Evolutionary conservation across 1,140 invertebrate genomes (phyloP).

Genomic region (Tenebrio molitor): DNA sequence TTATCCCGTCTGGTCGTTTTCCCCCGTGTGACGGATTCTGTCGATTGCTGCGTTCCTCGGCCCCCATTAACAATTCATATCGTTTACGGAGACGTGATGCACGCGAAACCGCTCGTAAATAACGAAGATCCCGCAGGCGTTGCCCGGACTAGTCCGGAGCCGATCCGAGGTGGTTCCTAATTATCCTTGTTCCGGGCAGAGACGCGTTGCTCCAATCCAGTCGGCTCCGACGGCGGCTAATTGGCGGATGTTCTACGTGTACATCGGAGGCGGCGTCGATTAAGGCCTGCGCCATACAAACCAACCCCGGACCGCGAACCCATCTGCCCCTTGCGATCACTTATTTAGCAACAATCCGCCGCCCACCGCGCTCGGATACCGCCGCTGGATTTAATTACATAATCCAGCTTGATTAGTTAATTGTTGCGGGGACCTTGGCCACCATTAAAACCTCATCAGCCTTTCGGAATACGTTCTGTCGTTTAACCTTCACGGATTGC

Average conservation of each 20-base stretch:
- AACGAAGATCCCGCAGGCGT: slow-evolving; percentile 42
- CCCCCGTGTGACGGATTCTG: slow-evolving; percentile 49
- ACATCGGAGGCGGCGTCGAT: slow-evolving; percentile 60
- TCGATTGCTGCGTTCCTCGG: slow-evolving; percentile 50
- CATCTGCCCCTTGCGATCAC: slow-evolving; percentile 43
- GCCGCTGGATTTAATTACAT: slow-evolving; percentile 30
- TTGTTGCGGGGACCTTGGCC: slow-evolving; percentile 33
- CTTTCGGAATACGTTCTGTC: slow-evolving; percentile 34
- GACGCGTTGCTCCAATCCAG: slow-evolving; percentile 55
- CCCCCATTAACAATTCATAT: slow-evolving; percentile 54
- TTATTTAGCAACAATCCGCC: slow-evolving; percentile 44
- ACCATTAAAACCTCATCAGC: slow-evolving; percentile 42
- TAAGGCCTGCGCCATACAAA: slow-evolving; percentile 59
- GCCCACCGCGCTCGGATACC: background rate
- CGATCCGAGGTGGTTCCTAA: slow-evolving; percentile 43
- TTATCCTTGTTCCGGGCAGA: slow-evolving; percentile 42
- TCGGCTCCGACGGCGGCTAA: slow-evolving; percentile 57
- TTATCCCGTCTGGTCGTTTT: slow-evolving; percentile 41
- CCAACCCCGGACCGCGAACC: slow-evolving; percentile 41
- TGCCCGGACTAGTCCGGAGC: slow-evolving; percentile 27
- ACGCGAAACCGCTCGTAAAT: slow-evolving; percentile 50
- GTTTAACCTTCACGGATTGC: slow-evolving; percentile 27
- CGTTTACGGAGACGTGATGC: slow-evolving; percentile 50
- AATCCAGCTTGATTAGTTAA: slow-evolving; percentile 44
- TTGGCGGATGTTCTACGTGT: slow-evolving; percentile 60